Conservation (phyloP, 2,888 invertebrate genomes). For the Conops quadrifasciatus region DNA sequence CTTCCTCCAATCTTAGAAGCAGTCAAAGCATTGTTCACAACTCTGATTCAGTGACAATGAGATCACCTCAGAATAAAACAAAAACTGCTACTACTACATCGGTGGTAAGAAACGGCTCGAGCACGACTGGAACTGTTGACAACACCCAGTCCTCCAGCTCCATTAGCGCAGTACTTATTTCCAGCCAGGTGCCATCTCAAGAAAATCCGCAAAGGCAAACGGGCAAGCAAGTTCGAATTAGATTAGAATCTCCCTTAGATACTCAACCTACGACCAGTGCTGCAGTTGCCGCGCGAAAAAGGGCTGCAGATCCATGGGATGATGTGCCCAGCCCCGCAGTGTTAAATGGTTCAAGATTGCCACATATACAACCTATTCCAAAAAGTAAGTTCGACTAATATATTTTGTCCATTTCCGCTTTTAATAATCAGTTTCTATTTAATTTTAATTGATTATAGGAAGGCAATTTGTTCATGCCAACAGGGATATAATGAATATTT, state of each 20-base stretch:
- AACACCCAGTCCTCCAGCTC: too few relatives aligned
- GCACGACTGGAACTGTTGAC: too few relatives aligned
- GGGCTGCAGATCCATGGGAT: slow-evolving; percentile 13
- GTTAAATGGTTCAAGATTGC: slow-evolving; percentile 6
- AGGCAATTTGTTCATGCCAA: slow-evolving; percentile 9
- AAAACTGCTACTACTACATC: too few relatives aligned
- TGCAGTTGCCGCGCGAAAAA: slow-evolving; percentile 4
- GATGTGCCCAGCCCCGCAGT: slow-evolving; percentile 19
- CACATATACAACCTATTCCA: slow-evolving; percentile 18
- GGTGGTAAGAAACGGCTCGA: too few relatives aligned
- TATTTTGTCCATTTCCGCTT: not conserved
- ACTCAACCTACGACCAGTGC: slow-evolving; percentile 20
- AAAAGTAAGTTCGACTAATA: slow-evolving; percentile 20
- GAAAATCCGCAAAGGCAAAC: not conserved
- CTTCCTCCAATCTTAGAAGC: too few relatives aligned
- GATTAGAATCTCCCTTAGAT: slow-evolving; percentile 1
- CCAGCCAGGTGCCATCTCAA: too few relatives aligned
- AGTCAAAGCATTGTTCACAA: too few relatives aligned
- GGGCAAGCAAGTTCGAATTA: not conserved
- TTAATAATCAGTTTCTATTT: too few relatives aligned
- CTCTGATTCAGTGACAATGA: too few relatives aligned
- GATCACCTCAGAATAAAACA: too few relatives aligned
- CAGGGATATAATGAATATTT: slow-evolving; percentile 14
- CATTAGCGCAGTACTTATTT: too few relatives aligned
- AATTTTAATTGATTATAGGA: not conserved